Conservation (phyloP, 2,888 invertebrate genomes). For the Suillia variegata region DNA sequence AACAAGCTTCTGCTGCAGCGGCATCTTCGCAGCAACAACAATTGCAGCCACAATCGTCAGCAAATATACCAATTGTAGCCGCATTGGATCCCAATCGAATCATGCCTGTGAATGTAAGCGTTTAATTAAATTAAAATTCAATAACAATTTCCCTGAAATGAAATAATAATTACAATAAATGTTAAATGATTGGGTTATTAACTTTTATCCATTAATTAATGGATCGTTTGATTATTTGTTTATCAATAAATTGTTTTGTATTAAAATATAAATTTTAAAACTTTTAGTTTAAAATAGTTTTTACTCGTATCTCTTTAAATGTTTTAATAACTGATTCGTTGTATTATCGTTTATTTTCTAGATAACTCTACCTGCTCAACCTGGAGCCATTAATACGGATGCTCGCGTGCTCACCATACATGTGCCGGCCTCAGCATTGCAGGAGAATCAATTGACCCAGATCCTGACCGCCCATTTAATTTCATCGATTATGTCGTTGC, state of each 20-base stretch:
- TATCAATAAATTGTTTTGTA: too few relatives aligned
- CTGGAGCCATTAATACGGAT: constrained; percentile 72
- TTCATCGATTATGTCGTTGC: constrained; percentile 86
- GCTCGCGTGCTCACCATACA: constrained; percentile 83
- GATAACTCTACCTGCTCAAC: constrained; percentile 77
- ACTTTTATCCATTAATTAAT: too few relatives aligned
- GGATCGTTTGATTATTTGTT: too few relatives aligned
- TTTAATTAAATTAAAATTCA: neutral
- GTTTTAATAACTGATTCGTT: neutral
- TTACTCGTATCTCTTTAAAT: neutral
- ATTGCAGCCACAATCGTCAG: constrained; percentile 35
- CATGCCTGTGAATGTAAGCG: constrained; percentile 65
- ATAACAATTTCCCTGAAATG: neutral
- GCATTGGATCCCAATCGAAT: constrained; percentile 64
- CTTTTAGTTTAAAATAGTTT: too few relatives aligned
- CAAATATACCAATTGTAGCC: constrained; percentile 59
- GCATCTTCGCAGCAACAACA: constrained; percentile 21
- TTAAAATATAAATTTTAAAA: too few relatives aligned
- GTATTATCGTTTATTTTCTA: constrained; percentile 59
- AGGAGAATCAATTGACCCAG: constrained; percentile 70
- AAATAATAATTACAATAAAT: too few relatives aligned
- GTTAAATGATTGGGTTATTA: too few relatives aligned
- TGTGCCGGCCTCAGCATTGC: constrained; percentile 84
- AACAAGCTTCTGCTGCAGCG: constrained; percentile 20
- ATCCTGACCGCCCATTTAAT: constrained; percentile 87